Percentiles rank a stretch among this genome's conserved stretches.
phyloP scores from a whole-genome alignment of 2,113 vertebrate genomes.

The Callipepla squamata region DNA sequence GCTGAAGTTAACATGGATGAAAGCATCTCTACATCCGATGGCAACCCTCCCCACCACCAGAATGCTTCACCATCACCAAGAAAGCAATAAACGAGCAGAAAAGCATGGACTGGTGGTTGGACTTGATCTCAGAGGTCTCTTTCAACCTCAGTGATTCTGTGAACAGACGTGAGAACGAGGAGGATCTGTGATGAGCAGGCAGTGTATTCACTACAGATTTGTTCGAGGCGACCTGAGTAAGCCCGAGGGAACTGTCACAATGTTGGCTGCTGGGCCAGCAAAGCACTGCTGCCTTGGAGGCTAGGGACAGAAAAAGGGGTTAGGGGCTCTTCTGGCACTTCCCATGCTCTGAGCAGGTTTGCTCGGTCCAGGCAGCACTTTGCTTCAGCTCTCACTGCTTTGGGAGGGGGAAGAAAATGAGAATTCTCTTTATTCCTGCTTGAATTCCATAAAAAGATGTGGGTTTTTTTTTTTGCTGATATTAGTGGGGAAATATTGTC shows the following conservation, averaged over 20 bases:
- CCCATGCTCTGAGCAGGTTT: background rate
- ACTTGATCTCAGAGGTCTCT: no score
- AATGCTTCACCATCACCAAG: background rate
- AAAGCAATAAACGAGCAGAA: background rate
- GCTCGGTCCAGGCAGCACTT: background rate
- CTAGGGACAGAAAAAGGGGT: no score
- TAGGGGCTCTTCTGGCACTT: background rate
- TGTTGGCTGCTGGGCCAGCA: background rate
- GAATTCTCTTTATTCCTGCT: background rate
- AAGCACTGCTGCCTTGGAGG: rapidly evolving
- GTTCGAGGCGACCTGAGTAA: background rate
- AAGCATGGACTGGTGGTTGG: background rate
- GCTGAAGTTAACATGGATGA: rapidly evolving
- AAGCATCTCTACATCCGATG: background rate
- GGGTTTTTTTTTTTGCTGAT: no score
- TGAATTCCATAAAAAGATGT: background rate
- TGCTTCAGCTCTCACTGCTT: background rate
- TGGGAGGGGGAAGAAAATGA: background rate
- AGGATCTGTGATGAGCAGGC: background rate
- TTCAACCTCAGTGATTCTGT: no score
- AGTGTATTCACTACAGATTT: background rate
- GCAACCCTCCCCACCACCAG: background rate
- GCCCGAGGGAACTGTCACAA: background rate
- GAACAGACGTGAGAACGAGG: background rate
- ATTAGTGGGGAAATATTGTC: no score